These are phyloP conservation scores for Ditylenchus weischeri DNA, from an alignment of 2,888 invertebrate genomes.

Conservation along the genomic window DNA sequence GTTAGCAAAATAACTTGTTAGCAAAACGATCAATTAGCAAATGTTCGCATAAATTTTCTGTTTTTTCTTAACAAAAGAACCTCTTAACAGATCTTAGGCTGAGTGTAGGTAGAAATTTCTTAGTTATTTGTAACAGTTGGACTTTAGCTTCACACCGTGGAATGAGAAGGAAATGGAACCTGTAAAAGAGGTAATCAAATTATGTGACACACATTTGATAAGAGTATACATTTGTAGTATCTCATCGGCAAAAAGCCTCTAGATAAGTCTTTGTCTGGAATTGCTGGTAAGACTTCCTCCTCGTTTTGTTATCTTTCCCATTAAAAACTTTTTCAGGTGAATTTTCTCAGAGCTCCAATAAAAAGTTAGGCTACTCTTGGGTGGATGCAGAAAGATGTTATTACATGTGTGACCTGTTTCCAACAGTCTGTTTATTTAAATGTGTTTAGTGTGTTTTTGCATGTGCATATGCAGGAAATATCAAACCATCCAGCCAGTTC, in stretches of 20 bases:
- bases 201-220: too few relatives aligned
- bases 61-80: too few relatives aligned
- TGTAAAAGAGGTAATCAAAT: constrained; percentile 20
- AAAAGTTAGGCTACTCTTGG: constrained; percentile 6
- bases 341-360: neutral
- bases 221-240: too few relatives aligned
- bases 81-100: too few relatives aligned
- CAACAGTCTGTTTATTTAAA: neutral
- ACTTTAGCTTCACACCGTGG: constrained; percentile 29
- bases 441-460: too few relatives aligned
- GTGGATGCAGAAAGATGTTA: constrained; percentile 1
- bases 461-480: too few relatives aligned
- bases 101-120: too few relatives aligned
- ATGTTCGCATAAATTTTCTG: too few relatives aligned
- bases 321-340: neutral
- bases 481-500: too few relatives aligned
- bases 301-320: neutral
- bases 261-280: neutral
- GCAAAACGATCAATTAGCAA: too few relatives aligned
- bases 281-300: neutral
- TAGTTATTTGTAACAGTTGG: neutral
- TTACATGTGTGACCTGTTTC: constrained; percentile 15
- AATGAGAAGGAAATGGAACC: constrained; percentile 34
- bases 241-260: constrained; percentile 16
- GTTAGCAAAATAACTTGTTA: too few relatives aligned